Evolutionary conservation across 1,140 invertebrate species (phyloP).

Genomic region (Whitmania pigra): DNA sequence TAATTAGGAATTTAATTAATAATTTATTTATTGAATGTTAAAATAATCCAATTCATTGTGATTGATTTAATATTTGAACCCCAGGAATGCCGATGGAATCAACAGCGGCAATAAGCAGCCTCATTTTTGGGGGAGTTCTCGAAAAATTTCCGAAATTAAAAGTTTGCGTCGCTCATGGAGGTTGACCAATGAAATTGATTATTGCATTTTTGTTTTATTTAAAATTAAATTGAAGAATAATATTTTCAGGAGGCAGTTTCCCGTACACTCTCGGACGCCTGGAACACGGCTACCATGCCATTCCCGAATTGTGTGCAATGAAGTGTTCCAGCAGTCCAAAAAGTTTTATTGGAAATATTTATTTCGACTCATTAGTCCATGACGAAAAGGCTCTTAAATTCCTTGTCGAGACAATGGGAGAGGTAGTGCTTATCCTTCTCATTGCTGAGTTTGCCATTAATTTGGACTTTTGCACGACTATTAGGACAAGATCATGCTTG

Average conservation of each 20-base stretch:
- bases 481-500: constrained; percentile 48
- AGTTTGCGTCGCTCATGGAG: constrained; percentile 53
- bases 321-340: constrained; percentile 41
- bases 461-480: not conserved
- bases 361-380: constrained; percentile 50
- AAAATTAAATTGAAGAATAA: not conserved
- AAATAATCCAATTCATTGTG: not conserved
- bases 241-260: constrained; percentile 45
- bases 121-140: constrained; percentile 51
- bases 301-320: constrained; percentile 51
- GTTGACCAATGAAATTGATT: constrained; percentile 25
- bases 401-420: constrained; percentile 47
- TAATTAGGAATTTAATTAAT: no score
- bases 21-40: no score
- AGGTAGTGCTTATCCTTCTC: constrained; percentile 34
- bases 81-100: constrained; percentile 53
- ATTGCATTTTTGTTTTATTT: not conserved
- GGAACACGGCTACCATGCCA: constrained; percentile 46
- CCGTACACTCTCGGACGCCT: constrained; percentile 50
- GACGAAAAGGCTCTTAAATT: constrained; percentile 44
- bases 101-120: constrained; percentile 47
- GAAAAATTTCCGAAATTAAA: constrained; percentile 45
- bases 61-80: constrained; percentile 8
- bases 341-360: constrained; percentile 47
- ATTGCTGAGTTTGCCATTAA: not conserved